These are phyloP conservation scores for Hystrix brachyura DNA, from an alignment of 2,113 vertebrate species.

Conservation along the genomic window DNA sequence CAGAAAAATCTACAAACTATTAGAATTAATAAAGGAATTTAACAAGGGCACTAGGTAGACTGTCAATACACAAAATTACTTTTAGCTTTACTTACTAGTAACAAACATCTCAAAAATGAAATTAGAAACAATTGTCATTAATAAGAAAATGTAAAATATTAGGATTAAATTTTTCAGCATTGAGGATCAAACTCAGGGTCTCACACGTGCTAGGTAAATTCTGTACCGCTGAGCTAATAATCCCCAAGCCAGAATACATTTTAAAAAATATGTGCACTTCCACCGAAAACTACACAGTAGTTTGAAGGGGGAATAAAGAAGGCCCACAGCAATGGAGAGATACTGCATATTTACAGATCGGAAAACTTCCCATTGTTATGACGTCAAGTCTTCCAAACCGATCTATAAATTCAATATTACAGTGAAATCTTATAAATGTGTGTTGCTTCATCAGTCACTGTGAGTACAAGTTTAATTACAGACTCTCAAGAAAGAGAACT, in stretches of 20 bases:
- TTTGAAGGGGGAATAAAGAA: not conserved
- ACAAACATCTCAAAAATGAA: not conserved
- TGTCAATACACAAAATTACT: not conserved
- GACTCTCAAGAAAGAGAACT: not conserved
- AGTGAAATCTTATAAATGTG: too few relatives aligned
- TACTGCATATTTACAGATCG: not conserved
- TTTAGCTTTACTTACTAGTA: not conserved
- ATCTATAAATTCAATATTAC: not conserved
- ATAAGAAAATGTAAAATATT: not conserved
- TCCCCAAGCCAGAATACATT: not conserved
- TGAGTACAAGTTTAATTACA: not conserved
- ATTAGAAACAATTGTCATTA: not conserved
- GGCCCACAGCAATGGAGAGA: not conserved
- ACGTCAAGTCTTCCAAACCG: not conserved
- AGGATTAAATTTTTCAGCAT: not conserved
- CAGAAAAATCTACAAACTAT: not conserved
- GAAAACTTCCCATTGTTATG: not conserved
- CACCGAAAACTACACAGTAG: not conserved
- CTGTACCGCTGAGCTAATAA: not conserved
- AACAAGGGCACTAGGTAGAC: not conserved
- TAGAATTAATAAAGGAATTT: not conserved
- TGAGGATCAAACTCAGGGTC: not conserved
- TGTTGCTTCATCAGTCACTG: not conserved
- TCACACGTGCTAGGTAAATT: not conserved
- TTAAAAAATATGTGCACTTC: not conserved